Evolutionary conservation across 1,140 invertebrate species (phyloP), one percentile per base, ranked within the genome.

Genomic region (Rhyacophila brunnea): DNA sequence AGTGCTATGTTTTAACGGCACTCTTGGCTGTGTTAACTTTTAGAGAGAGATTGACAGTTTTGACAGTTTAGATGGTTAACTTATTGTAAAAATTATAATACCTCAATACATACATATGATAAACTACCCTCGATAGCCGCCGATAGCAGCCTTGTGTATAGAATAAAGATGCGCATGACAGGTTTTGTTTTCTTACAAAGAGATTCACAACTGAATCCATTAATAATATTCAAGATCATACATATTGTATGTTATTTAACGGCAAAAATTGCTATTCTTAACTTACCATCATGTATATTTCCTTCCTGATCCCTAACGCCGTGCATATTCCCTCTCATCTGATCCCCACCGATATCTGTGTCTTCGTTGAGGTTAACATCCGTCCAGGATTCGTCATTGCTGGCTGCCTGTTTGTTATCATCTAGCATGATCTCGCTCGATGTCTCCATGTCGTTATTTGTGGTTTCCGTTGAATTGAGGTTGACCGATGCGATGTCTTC

Each of bases 341-440:
- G 62, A 38, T 64, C 62, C 17, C 58, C 62, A 14, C 58, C 58
- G 17, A 60, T 53, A 38, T 64, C 62, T 13, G 52, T 60, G 48
- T 92, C 89, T 68, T 93, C 91, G 68, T 95, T 93, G 23, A 95
- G 75, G 75, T 93, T 95, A 28, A 95, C 92, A 68, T 94, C 92
- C 11, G 91, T 93, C 91, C 91, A 95, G 55, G 89, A 91, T 67
- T 93, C 91, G 68, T 94, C 91, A 36, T 84, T 85, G 50, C 74
- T 79, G 3, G 77, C 85, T 18, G 77, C 79, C 34, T 82, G 86
- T 62, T 89, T 88, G 66, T 88, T 88, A 67, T 86, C 85, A 54
- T 85, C 84, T 46, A 83, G 70, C 34, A 83, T 77, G 2, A 85
- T 82, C 65, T 86, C 84, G 66, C 80, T 85, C 40, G 81, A 83